Conservation (phyloP, 2,113 vertebrate genomes). For the Gulo gulo region DNA sequence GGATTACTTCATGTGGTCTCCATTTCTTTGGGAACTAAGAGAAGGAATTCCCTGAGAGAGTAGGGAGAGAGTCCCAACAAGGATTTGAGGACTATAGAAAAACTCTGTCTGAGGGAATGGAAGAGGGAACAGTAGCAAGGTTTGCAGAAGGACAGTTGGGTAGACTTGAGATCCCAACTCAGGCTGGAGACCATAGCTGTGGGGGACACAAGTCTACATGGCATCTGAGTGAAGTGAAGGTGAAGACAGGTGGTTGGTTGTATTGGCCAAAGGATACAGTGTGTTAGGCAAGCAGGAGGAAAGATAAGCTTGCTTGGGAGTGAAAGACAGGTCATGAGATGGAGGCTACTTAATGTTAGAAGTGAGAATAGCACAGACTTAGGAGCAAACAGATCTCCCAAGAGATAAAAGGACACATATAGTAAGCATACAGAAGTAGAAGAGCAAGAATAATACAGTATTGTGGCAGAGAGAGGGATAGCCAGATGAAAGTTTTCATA, state of each 20-base stretch:
- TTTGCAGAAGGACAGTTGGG: background rate
- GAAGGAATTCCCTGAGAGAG: background rate
- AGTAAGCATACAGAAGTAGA: rapidly evolving
- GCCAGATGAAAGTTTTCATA: background rate
- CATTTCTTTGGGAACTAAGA: background rate
- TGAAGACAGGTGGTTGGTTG: background rate
- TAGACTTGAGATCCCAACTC: background rate
- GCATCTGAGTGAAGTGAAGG: rapidly evolving
- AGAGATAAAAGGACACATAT: background rate
- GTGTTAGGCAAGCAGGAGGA: background rate
- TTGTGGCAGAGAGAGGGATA: background rate
- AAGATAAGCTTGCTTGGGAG: background rate
- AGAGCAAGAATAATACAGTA: background rate
- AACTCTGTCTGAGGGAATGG: background rate
- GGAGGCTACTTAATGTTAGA: background rate
- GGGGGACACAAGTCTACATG: too few relatives aligned
- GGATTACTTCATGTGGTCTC: background rate
- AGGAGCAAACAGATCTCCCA: background rate
- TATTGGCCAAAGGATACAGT: too few relatives aligned
- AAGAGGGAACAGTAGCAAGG: too few relatives aligned
- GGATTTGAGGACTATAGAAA: background rate
- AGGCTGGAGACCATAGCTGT: background rate
- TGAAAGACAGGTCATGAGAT: background rate
- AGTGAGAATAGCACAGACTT: background rate
- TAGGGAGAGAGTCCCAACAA: background rate